Percentiles rank a stretch among this genome's conserved stretches.
These are phyloP conservation scores for Diarsia dahlii DNA, from an alignment of 2,888 invertebrate genomes.

Conservation along the genomic window DNA sequence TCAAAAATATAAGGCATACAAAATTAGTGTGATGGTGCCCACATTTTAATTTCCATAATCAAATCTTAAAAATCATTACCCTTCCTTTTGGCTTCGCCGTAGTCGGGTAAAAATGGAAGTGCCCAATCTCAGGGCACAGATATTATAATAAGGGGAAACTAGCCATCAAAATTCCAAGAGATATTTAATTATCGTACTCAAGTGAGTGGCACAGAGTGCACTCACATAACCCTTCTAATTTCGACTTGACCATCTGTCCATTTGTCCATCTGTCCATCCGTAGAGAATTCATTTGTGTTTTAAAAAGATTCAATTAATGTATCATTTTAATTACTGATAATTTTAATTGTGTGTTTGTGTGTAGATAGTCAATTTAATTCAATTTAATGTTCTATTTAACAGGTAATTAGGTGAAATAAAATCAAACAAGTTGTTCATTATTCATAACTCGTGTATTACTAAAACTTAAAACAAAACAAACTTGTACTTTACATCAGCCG, in stretches of 20 bases:
- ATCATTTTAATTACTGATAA: background rate
- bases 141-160: too few species aligned
- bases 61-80: too few species aligned
- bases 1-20: too few species aligned
- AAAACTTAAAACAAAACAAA: slow-evolving; percentile 68
- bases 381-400: background rate
- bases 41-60: background rate
- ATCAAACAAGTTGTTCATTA: slow-evolving; percentile 47
- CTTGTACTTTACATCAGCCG: slow-evolving; percentile 64
- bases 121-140: background rate
- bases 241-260: background rate
- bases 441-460: slow-evolving; percentile 67
- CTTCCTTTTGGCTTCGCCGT: too few species aligned
- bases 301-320: too few species aligned
- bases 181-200: background rate
- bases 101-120: too few species aligned
- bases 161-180: background rate
- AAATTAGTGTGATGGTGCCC: accelerated
- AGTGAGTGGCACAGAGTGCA: background rate
- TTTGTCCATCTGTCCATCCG: background rate
- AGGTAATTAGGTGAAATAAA: slow-evolving; percentile 29
- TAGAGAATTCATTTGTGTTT: too few species aligned
- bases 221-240: background rate
- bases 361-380: background rate
- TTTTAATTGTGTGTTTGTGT: background rate